Percentiles rank a stretch among this genome's conserved stretches.
Conservation (phyloP, 2,888 invertebrate species). For the Eristalis tenax region DNA sequence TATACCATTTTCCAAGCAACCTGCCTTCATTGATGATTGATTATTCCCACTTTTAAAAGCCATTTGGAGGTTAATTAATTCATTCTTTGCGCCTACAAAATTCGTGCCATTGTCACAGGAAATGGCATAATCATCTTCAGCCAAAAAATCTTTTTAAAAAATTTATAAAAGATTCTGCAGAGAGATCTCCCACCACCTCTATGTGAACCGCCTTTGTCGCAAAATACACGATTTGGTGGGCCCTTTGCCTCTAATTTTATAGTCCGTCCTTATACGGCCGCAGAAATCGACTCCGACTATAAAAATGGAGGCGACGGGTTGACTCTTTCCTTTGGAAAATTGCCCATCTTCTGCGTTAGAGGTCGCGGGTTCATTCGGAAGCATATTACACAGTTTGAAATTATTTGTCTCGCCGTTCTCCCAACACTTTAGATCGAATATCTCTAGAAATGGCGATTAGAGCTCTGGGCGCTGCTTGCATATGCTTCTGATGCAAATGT, state of each 20-base stretch:
- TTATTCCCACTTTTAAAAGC: too few relatives aligned
- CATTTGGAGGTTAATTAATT: too few relatives aligned
- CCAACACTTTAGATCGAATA: background rate
- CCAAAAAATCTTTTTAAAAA: too few relatives aligned
- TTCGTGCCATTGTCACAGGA: background rate
- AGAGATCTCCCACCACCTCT: too few relatives aligned
- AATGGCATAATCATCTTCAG: background rate
- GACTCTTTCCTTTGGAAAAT: background rate
- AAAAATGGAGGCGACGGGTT: too few relatives aligned
- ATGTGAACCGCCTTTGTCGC: background rate
- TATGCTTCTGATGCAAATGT: background rate
- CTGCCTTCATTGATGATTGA: too few relatives aligned
- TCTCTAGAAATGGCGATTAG: background rate
- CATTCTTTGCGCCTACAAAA: too few relatives aligned
- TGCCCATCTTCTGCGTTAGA: slow-evolving; percentile 6
- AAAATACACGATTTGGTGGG: slow-evolving; percentile 1
- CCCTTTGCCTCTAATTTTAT: slow-evolving; percentile 10
- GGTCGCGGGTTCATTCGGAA: background rate
- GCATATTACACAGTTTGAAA: slow-evolving; percentile 21
- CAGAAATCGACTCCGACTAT: too few relatives aligned
- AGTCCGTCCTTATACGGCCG: slow-evolving; percentile 59
- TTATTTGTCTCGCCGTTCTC: background rate
- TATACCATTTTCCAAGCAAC: too few relatives aligned
- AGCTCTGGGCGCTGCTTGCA: background rate
- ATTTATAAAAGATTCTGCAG: too few relatives aligned